phyloP scores from a whole-genome alignment of 1,140 invertebrate species.

The Hesperophylax magnus region DNA sequence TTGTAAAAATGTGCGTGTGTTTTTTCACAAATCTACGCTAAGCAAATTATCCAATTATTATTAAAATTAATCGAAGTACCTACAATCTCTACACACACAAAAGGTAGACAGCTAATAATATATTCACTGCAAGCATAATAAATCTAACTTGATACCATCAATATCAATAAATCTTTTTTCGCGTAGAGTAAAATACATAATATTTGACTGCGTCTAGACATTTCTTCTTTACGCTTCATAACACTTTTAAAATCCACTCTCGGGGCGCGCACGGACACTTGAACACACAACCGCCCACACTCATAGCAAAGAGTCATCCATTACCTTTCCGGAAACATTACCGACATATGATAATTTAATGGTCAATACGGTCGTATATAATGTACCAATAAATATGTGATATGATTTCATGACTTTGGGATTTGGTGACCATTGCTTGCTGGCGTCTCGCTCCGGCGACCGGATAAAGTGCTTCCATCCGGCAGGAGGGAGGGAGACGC shows the following conservation, averaged over 20 bases:
- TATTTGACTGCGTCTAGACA: constrained; percentile 31
- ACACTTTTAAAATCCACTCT: constrained; percentile 34
- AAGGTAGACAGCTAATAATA: too few relatives aligned
- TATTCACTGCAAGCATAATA: neutral
- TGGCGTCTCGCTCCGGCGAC: constrained; percentile 3
- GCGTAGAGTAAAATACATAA: neutral
- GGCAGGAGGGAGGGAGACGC: constrained; percentile 12
- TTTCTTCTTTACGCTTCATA: constrained; percentile 41
- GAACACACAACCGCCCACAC: neutral
- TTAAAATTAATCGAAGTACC: too few relatives aligned
- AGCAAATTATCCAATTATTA: too few relatives aligned
- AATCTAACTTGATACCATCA: neutral
- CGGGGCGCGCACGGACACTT: constrained; percentile 12
- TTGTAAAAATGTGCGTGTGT: too few relatives aligned
- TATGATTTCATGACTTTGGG: constrained; percentile 46
- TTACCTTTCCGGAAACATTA: constrained; percentile 48
- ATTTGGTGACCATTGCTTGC: constrained; percentile 36
- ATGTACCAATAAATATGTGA: constrained; percentile 56
- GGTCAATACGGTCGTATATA: constrained; percentile 57
- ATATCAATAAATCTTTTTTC: constrained; percentile 4
- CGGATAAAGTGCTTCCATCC: neutral
- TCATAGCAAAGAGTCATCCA: constrained; percentile 27
- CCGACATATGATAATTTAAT: constrained; percentile 58
- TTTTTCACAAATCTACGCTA: too few relatives aligned
- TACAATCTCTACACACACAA: too few relatives aligned